Percentiles rank a stretch among this genome's conserved stretches.
Conservation (phyloP, 2,888 invertebrate genomes). For the Caenorhabditis angaria region DNA sequence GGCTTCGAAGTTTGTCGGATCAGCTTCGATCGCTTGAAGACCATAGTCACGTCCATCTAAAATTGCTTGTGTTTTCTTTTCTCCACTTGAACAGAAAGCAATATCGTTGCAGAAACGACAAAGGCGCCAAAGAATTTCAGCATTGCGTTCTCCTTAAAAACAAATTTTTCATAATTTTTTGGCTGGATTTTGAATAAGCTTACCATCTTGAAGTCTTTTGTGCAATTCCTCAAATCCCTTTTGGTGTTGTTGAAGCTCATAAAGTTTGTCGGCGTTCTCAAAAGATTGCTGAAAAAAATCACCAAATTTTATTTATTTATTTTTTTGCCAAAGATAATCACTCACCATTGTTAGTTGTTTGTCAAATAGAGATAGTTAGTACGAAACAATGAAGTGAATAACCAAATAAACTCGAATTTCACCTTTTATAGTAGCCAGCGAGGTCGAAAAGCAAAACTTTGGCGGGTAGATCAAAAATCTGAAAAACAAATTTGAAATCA, state of each 20-base stretch:
- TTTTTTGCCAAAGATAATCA: background rate
- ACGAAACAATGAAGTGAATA: background rate
- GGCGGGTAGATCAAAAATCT: background rate
- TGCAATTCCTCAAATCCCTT: conserved; percentile 31
- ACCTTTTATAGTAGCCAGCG: background rate
- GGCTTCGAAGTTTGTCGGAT: conserved; percentile 54
- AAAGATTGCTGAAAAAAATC: conserved; percentile 27
- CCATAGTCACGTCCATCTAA: conserved; percentile 55
- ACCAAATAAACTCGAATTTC: background rate
- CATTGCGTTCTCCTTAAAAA: conserved; percentile 19
- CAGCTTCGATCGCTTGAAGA: conserved; percentile 31
- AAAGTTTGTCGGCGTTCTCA: conserved; percentile 25
- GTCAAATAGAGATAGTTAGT: background rate
- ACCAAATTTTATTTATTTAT: background rate
- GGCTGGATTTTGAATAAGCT: background rate
- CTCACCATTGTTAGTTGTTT: conserved; percentile 3
- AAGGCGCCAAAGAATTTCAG: conserved; percentile 47
- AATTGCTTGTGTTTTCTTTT: conserved; percentile 49
- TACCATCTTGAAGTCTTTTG: conserved; percentile 19
- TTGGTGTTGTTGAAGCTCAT: conserved; percentile 21
- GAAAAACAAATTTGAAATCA: background rate
- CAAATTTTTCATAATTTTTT: background rate
- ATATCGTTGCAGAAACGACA: conserved; percentile 46
- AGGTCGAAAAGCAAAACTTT: background rate
- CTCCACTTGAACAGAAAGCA: conserved; percentile 29